phyloP scores from a whole-genome alignment of 2,113 vertebrate species.

The Sphyrna mokarran region DNA sequence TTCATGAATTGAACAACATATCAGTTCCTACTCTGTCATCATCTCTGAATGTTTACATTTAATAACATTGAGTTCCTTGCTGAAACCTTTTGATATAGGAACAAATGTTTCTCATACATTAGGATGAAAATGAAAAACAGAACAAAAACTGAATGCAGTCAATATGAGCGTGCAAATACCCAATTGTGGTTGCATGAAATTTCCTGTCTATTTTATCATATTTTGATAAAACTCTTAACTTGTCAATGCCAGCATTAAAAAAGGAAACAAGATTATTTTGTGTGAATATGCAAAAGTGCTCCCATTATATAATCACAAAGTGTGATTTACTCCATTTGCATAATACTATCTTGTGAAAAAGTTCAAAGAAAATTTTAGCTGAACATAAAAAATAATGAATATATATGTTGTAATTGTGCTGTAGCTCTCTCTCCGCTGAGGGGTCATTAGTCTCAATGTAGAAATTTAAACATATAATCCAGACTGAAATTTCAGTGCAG shows the following conservation, averaged over 20 bases:
- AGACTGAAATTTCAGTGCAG: background rate
- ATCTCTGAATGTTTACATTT: background rate
- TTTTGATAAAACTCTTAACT: background rate
- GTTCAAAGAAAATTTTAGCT: background rate
- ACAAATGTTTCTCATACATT: background rate
- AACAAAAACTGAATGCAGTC: background rate
- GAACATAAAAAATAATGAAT: background rate
- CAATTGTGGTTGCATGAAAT: background rate
- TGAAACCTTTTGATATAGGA: background rate
- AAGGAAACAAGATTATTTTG: background rate
- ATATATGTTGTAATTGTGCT: background rate
- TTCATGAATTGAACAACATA: background rate
- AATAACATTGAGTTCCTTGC: background rate
- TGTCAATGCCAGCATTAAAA: background rate
- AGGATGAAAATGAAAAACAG: background rate
- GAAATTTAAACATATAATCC: background rate
- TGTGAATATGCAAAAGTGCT: background rate
- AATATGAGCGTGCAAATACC: background rate
- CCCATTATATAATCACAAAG: background rate
- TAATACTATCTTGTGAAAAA: background rate
- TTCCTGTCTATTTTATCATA: background rate
- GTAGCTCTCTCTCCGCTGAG: background rate
- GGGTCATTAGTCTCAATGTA: background rate
- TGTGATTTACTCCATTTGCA: background rate
- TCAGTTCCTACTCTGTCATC: background rate